Percentiles rank a stretch among this genome's conserved stretches.
Evolutionary conservation across 2,797 vertebrate species (phyloP).

Genomic region (Sarcophilus harrisii): DNA sequence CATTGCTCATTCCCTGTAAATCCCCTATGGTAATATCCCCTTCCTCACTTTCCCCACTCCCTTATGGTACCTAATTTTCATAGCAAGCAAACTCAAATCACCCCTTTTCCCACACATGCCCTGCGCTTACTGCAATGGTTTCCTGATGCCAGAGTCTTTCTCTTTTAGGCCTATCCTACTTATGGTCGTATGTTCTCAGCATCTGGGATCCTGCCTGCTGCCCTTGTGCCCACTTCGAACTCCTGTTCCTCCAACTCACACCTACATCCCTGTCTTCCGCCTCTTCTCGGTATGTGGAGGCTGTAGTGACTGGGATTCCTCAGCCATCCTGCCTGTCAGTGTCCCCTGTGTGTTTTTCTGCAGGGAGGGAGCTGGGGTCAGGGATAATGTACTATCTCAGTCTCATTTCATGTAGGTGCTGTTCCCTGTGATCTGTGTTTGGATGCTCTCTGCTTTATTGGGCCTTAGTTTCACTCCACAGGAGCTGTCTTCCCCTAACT

Average conservation of each 20-base stretch:
- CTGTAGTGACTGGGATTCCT: background rate
- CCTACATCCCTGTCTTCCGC: constrained; percentile 78
- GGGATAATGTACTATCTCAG: background rate
- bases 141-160: constrained; percentile 35
- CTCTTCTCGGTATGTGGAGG: constrained; percentile 85
- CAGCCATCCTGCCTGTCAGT: background rate
- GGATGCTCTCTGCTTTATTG: constrained; percentile 84
- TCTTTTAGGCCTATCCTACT: constrained; percentile 86
- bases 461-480: constrained; percentile 63
- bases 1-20: background rate
- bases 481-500: constrained; percentile 62
- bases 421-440: constrained; percentile 84
- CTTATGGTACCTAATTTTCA: background rate
- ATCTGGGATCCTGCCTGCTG: constrained; percentile 84
- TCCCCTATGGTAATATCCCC: background rate
- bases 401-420: constrained; percentile 84
- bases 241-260: background rate
- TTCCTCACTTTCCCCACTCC: background rate
- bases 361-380: background rate
- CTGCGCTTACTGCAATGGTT: background rate
- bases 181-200: constrained; percentile 88
- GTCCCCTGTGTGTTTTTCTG: background rate
- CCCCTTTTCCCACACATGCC: background rate
- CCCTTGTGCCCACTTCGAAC: constrained; percentile 71
- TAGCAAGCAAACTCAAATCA: background rate